phyloP scores from a whole-genome alignment of 2,888 invertebrate species.

The Agrotis clavis region DNA sequence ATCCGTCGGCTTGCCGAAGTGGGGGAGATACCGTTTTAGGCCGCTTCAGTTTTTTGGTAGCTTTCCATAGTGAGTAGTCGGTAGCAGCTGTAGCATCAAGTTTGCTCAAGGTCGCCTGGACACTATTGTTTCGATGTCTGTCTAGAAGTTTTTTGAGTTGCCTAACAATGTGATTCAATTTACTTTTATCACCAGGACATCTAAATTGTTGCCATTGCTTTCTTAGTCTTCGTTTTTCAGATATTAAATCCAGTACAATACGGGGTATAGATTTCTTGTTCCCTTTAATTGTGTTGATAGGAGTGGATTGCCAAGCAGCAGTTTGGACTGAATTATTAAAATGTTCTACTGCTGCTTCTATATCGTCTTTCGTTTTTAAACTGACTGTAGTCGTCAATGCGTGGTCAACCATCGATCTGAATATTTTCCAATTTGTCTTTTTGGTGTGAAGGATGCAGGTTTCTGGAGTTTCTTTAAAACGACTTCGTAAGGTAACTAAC shows the following conservation, averaged over 20 bases:
- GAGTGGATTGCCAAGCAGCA: constrained; percentile 3
- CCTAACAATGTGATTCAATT: not conserved
- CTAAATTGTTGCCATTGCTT: constrained; percentile 1
- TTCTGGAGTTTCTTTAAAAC: not conserved
- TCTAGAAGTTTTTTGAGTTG: not conserved
- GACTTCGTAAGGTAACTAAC: not conserved
- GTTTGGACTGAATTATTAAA: constrained; percentile 2
- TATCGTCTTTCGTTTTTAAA: constrained; percentile 6
- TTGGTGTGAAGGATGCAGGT: not conserved
- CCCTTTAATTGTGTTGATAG: not conserved
- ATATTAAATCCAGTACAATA: not conserved
- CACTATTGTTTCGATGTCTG: not conserved
- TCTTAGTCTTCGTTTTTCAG: not conserved
- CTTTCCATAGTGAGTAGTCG: not conserved
- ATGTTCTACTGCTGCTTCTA: not conserved
- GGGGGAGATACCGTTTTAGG: not conserved
- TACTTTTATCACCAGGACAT: not conserved
- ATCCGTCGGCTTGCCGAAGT: not conserved
- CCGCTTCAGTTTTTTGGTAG: too few relatives aligned
- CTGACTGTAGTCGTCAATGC: not conserved
- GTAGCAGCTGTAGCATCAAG: not conserved
- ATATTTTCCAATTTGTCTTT: constrained; percentile 1
- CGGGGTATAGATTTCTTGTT: not conserved
- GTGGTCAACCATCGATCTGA: not conserved
- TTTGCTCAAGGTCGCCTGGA: not conserved